Evolutionary conservation across 2,797 vertebrate genomes (phyloP), one percentile per base, ranked within the genome.

Genomic region (Pelochelys cantorii): DNA sequence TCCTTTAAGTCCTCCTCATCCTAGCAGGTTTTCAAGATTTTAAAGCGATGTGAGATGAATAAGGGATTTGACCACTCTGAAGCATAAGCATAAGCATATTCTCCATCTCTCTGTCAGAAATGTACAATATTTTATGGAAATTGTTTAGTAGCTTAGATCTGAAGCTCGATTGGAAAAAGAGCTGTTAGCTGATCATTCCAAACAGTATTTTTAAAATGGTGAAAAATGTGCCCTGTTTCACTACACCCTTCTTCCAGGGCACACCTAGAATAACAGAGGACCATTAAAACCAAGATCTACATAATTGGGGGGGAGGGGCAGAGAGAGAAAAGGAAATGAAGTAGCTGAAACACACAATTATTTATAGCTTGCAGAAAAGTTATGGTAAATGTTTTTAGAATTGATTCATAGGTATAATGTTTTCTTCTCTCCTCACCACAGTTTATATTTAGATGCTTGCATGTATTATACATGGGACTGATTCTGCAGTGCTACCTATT

Each of bases 281-380:
- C 42, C 25, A 27, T 6, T 48, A 75, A 48, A 75, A 48, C 27
- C 4, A 56, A 89, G 29, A 86, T 23, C n/a, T 81, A 60, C 27
- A n/a, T 31, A 65, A n/a, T 48, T 48, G 53, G 53, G 18, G 62
- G 27, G 12, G 83, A 54, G 27, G 65, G 48, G 59, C 65, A 8
- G 42, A 48, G 42, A 48, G 42, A 81, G 6, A 1, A 91, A 68
- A 92, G 90, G 0, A 82, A 84, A 3, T 11, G 0, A 37, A 57
- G 68, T 82, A n/a, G 75, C 22, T 14, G 79, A 79, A 56, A 93
- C 22, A 37, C 37, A 27, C 65, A n/a, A 82, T 34, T 2, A n/a
- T 81, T 85, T 77, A 77, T 15, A 71, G 15, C 1, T 65, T 83
- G 59, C 87, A 79, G 14, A 90, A 93, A 93, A 93, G 54, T n/a